phyloP scores from a whole-genome alignment of 2,113 vertebrate species.

The Alethe castanea region DNA sequence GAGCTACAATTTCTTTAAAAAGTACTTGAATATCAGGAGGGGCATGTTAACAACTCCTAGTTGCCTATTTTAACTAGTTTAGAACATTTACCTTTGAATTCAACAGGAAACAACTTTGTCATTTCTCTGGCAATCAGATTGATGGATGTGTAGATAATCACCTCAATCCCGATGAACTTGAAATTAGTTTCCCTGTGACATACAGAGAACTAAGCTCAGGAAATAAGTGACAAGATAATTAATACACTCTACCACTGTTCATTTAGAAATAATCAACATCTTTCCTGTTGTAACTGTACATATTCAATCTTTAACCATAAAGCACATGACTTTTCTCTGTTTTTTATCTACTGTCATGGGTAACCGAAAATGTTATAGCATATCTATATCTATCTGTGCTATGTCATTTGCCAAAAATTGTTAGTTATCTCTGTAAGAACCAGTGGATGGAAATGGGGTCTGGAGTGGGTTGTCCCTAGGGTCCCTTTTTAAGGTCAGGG shows the following conservation, averaged over 20 bases:
- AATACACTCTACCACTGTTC: neutral
- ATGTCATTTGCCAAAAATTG: neutral
- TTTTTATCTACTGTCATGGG: neutral
- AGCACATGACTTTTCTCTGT: neutral
- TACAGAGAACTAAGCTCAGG: neutral
- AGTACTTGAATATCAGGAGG: neutral
- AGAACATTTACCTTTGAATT: neutral
- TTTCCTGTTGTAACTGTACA: neutral
- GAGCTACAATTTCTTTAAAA: neutral
- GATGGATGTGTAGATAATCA: conserved; percentile 8
- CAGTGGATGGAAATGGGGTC: neutral
- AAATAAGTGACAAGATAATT: conserved; percentile 23
- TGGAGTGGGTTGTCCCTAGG: neutral
- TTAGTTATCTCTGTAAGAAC: neutral
- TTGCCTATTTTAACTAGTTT: neutral
- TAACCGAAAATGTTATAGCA: neutral
- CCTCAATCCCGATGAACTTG: neutral
- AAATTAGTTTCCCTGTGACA: neutral
- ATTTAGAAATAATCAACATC: neutral
- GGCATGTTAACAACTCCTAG: neutral
- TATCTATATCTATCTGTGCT: neutral
- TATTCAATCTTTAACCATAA: neutral
- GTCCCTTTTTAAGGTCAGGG: rapidly evolving
- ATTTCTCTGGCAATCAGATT: neutral
- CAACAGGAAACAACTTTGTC: neutral